Conservation (phyloP, 2,113 vertebrate species). For the Stomatorhinus ivindoensis region DNA sequence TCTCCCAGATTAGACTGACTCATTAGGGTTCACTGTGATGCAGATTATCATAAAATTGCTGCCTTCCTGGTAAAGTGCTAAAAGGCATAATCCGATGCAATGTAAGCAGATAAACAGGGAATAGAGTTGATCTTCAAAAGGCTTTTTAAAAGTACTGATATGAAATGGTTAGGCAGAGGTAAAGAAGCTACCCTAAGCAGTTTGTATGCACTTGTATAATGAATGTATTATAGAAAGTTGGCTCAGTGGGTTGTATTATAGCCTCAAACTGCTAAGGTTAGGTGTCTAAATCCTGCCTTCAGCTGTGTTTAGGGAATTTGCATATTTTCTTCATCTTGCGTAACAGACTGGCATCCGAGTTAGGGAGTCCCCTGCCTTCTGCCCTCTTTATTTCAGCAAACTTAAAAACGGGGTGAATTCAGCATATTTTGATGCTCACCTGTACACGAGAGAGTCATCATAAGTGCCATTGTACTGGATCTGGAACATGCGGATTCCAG, state of each 20-base stretch:
- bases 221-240: neutral
- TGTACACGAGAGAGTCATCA: constrained; percentile 96
- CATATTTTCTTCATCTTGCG: neutral
- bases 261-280: neutral
- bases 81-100: neutral
- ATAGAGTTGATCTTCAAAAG: neutral
- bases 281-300: neutral
- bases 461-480: constrained; percentile 98
- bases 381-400: neutral
- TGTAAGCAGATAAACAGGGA: neutral
- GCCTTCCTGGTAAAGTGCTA: neutral
- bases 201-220: neutral
- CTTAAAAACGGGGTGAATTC: neutral
- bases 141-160: neutral
- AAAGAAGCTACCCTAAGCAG: neutral
- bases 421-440: constrained; percentile 59
- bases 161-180: neutral
- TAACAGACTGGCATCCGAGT: neutral
- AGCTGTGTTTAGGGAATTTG: neutral
- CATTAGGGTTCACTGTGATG: neutral
- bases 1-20: neutral
- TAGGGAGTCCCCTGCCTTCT: neutral
- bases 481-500: constrained; percentile 98
- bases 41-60: neutral
- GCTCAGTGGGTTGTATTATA: neutral